These are phyloP conservation scores for Microtus pennsylvanicus DNA, from an alignment of 2,113 vertebrate species.

Conservation along the genomic window DNA sequence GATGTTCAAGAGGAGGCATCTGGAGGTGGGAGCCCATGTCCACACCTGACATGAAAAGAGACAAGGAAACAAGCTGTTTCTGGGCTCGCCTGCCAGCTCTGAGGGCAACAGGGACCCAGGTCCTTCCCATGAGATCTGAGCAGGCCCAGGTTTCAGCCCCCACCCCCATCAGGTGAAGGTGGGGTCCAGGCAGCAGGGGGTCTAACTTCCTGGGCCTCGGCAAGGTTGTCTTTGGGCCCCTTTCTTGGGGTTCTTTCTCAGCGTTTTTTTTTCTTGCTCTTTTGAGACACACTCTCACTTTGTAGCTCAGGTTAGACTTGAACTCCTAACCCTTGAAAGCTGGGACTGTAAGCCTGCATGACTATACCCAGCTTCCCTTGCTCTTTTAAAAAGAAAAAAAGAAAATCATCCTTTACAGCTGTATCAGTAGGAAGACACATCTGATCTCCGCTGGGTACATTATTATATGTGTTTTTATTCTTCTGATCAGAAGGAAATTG, in stretches of 20 bases:
- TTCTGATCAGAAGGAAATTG: conserved; percentile 40
- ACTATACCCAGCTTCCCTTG: too few species aligned
- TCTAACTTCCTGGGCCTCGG: neutral
- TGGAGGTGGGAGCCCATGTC: neutral
- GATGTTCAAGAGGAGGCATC: rapidly evolving
- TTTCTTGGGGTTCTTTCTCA: neutral
- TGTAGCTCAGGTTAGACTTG: neutral
- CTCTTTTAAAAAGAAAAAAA: neutral
- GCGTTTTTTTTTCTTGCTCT: neutral
- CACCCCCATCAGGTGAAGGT: neutral
- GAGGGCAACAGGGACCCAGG: neutral
- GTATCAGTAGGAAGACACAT: neutral
- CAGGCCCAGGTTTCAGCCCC: neutral
- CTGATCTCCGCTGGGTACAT: neutral
- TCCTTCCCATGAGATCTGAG: neutral
- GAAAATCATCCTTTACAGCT: neutral
- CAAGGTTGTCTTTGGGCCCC: neutral
- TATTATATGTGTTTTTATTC: neutral
- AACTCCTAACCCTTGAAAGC: neutral
- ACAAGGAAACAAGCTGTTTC: rapidly evolving
- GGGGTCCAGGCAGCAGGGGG: neutral
- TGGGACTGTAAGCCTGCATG: neutral
- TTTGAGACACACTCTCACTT: neutral
- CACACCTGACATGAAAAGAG: rapidly evolving
- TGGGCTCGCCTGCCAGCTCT: neutral